Evolutionary conservation across 1,140 invertebrate genomes (phyloP), one percentile per base, ranked within the genome.

Genomic region (Eupristina koningsbergeri): DNA sequence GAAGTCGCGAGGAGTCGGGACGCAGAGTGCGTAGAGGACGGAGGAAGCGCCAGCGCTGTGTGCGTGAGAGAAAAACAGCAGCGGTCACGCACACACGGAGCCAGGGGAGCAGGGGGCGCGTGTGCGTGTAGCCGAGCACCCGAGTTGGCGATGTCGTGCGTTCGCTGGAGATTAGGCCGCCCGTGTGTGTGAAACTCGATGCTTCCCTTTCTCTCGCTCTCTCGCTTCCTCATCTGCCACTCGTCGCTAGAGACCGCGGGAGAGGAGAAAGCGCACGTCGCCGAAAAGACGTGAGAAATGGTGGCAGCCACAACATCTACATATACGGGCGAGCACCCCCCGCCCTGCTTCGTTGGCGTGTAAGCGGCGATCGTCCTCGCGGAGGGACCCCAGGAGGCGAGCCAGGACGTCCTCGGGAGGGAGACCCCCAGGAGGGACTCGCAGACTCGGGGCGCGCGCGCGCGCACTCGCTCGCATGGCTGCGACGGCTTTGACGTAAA

Each of bases 391-490:
- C 36, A 13, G 41, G 39, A 19, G 15, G 0, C 22, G 9, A 41
- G 1, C 36, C 22, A 71, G 36, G 67, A n/a, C 67, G 41, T 36
- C 67, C 41, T 22, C n/a, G 22, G 1, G 5, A 26, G 11, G 36
- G 71, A n/a, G n/a, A n/a, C n/a, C 71, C 15, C 71, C 41, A 73
- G 73, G 73, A 74, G 73, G 45, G 41, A 50, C 50, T 50, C 34
- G 15, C 26, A 5, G 36, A 17, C 29, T 26, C 39, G 6, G 41
- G 9, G 69, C 39, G 67, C 39, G 71, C 39, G 71, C 71, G 39
- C 39, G 71, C 71, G 71, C 41, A 11, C 11, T 53, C 50, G 41
- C 11, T 53, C 50, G 50, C 26, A 58, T 58, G 53, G 53, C 53
- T 26, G 22, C 53, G 26, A 58, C 47, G 26, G 53, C 19, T 58